Evolutionary conservation across 1,140 invertebrate species (phyloP).

Genomic region (Diachasma alloeum): DNA sequence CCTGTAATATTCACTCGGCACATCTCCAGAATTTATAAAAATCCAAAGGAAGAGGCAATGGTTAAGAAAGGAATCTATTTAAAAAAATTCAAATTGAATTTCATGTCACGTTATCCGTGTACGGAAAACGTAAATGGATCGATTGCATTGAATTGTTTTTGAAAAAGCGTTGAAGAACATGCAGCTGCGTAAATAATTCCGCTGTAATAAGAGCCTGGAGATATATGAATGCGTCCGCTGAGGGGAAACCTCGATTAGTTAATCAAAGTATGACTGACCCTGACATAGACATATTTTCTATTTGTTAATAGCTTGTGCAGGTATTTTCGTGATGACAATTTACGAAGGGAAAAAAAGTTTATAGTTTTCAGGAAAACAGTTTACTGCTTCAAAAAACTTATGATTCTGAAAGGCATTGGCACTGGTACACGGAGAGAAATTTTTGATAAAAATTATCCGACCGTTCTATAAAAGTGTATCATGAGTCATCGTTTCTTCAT

Average conservation of each 20-base stretch:
- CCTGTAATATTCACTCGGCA: background rate
- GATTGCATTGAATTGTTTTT: background rate
- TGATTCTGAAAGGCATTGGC: too few relatives aligned
- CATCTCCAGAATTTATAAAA: background rate
- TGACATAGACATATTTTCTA: background rate
- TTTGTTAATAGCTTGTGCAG: background rate
- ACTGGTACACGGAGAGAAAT: too few relatives aligned
- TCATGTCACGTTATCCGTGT: background rate
- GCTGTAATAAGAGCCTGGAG: background rate
- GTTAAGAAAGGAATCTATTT: background rate
- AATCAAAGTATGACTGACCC: conserved; percentile 1
- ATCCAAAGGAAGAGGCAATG: background rate
- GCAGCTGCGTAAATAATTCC: background rate
- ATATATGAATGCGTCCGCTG: background rate
- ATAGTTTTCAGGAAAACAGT: too few relatives aligned
- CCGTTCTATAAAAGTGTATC: too few relatives aligned
- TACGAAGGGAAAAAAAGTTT: background rate
- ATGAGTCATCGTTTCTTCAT: too few relatives aligned
- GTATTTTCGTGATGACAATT: conserved; percentile 15
- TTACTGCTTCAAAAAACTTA: too few relatives aligned
- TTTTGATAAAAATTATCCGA: too few relatives aligned
- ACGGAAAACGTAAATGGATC: background rate
- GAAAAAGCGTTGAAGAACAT: background rate
- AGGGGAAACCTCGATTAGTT: background rate
- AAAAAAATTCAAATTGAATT: background rate